These are phyloP conservation scores for Mionectes olivaceus DNA, from an alignment of 2,797 vertebrate species.

Conservation along the genomic window DNA sequence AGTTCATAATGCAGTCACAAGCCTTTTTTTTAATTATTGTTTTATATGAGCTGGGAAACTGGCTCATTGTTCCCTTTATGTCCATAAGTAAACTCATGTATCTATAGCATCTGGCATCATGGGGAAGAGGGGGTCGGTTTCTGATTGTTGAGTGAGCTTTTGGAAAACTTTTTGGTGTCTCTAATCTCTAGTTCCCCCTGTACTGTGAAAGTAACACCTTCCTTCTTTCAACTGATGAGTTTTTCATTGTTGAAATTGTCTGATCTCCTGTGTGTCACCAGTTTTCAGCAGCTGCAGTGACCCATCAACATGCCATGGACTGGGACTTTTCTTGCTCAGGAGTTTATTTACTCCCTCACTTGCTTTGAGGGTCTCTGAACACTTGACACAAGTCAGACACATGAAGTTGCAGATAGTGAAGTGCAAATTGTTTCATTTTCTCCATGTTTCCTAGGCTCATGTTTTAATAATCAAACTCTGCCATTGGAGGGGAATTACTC, in stretches of 20 bases:
- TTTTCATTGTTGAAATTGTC: background rate
- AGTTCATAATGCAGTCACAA: background rate
- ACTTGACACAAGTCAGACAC: background rate
- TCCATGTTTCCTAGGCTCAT: background rate
- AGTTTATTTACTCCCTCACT: background rate
- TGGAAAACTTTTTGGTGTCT: background rate
- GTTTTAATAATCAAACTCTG: background rate
- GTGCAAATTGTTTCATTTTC: background rate
- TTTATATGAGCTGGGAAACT: background rate
- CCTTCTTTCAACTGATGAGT: background rate
- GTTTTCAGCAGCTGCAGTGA: background rate
- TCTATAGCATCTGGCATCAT: background rate
- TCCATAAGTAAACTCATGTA: background rate
- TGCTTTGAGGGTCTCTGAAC: background rate
- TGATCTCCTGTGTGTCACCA: background rate
- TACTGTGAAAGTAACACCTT: background rate
- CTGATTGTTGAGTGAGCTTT: background rate
- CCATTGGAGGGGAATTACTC: background rate
- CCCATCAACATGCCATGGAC: background rate
- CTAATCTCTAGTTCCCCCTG: background rate
- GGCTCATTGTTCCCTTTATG: background rate
- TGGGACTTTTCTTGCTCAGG: background rate
- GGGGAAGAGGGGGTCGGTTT: background rate
- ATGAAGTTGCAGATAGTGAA: background rate
- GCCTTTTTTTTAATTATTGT: background rate